These are phyloP conservation scores for Spongilla lacustris DNA, from an alignment of 37 sponge, comb jelly and placozoan species.

Conservation along the genomic window DNA sequence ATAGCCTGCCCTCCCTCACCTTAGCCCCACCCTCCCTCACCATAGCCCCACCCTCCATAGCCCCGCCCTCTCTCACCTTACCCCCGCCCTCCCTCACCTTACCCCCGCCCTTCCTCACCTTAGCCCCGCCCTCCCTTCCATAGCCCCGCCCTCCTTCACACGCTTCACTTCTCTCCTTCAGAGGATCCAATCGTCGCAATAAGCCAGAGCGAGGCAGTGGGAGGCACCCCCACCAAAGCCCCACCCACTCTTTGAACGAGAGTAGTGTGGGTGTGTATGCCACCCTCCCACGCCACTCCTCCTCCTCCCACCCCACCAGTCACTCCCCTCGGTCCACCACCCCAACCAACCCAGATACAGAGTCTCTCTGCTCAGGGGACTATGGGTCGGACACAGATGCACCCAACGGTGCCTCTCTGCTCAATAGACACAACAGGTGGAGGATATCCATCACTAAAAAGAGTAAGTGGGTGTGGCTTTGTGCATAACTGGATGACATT, in stretches of 20 bases:
- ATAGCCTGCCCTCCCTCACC: too few relatives aligned
- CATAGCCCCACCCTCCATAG: too few relatives aligned
- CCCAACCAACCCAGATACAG: conserved; percentile 4
- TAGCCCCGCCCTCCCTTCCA: neutral
- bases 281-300: neutral
- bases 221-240: conserved; percentile 8
- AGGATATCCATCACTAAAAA: conserved; percentile 72
- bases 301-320: neutral
- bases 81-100: neutral
- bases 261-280: neutral
- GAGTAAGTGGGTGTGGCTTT: conserved; percentile 25
- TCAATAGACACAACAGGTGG: conserved; percentile 51
- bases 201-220: conserved; percentile 45
- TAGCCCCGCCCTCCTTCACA: neutral
- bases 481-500: too few relatives aligned
- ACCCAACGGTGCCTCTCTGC: neutral
- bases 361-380: conserved; percentile 28
- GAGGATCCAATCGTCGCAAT: conserved; percentile 36
- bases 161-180: neutral
- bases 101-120: neutral
- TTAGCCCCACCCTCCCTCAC: too few relatives aligned
- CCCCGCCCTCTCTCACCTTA: neutral
- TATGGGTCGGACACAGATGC: conserved; percentile 46
- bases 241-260: neutral
- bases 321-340: neutral